Percentiles rank a stretch among this genome's conserved stretches.
Evolutionary conservation across 1,140 invertebrate species (phyloP).

Genomic region (Drosophila saltans): DNA sequence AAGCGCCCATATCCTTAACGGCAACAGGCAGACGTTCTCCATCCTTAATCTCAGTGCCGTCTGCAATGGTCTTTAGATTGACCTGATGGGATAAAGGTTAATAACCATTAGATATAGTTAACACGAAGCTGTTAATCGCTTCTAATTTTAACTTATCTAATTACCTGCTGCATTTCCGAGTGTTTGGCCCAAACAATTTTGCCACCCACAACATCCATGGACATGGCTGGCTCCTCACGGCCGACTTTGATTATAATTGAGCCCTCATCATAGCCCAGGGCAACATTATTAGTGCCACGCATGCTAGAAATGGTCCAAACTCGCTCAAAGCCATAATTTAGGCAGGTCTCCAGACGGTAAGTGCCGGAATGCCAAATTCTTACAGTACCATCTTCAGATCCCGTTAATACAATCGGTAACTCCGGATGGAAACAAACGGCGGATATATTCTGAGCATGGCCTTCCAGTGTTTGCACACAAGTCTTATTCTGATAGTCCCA

Average conservation of each 20-base stretch:
- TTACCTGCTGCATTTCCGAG: slow-evolving; percentile 97
- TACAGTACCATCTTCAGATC: slow-evolving; percentile 98
- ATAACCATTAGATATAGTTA: too few relatives aligned
- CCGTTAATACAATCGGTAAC: slow-evolving; percentile 97
- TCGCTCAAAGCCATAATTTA: slow-evolving; percentile 99
- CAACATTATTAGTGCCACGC: slow-evolving; percentile 98
- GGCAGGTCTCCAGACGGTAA: slow-evolving; percentile 96
- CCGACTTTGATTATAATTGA: slow-evolving; percentile 99
- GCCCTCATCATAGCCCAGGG: slow-evolving; percentile 99
- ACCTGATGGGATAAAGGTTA: slow-evolving; percentile 85
- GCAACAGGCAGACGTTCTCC: slow-evolving; percentile 96
- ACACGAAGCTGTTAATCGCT: too few relatives aligned
- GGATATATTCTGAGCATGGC: slow-evolving; percentile 98
- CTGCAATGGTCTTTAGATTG: slow-evolving; percentile 84
- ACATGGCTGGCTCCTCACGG: slow-evolving; percentile 98
- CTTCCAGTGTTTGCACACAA: slow-evolving; percentile 99
- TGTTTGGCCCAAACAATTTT: slow-evolving; percentile 99
- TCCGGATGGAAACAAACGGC: slow-evolving; percentile 98
- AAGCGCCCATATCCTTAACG: slow-evolving; percentile 99
- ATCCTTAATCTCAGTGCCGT: slow-evolving; percentile 91
- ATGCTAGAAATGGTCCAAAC: slow-evolving; percentile 99
- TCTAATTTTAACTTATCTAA: too few relatives aligned
- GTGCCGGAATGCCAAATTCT: slow-evolving; percentile 99
- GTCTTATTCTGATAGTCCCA: slow-evolving; percentile 99
- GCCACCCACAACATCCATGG: slow-evolving; percentile 98